Evolutionary conservation across 2,113 vertebrate genomes (phyloP), one percentile per base, ranked within the genome.

Genomic region (Prochilodus magdalenae): DNA sequence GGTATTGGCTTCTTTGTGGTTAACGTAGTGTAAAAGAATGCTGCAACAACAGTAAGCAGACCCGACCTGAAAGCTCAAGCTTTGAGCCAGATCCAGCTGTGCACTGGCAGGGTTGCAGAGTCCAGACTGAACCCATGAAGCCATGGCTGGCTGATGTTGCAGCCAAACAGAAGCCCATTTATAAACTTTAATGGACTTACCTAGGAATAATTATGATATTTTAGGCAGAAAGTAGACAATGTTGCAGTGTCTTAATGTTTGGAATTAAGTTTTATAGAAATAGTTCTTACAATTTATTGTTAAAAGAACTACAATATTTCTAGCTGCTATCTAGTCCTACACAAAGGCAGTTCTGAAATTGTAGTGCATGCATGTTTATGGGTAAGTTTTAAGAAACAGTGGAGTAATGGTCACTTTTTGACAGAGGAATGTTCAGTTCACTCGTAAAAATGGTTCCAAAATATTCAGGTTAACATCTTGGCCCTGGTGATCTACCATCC

Each of bases 21-120:
- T 78, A 82, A 85, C 47, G 12, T 13, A 3, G 63, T 85, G 73
- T 66, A 70, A 81, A 82, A 78, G 74, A 75, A 78, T 83, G 74
- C 75, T 77, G 55, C 24, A 72, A 36, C n/a, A 70, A 66, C 65
- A 67, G 29, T 27, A 29, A 74, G 74, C 70, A 73, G 70, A 30
- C 66, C 65, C 20, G n/a, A 72, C 33, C 60, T 22, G 27, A 16
- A 29, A 77, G 40, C n/a, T 63, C 36, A 53, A 47, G 27, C 7
- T 26, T 73, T 53, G 59, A 69, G 69, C 72, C 12, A 30, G 12
- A 5, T 60, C 69, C 33, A 78, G 53, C 81, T 74, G 80, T 63
- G 69, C 8, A 20, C 13, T 80, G 86, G 72, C 63, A 71, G 16
- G 36, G 40, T 22, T 30, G 24, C 22, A 18, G 27, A 27, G 69